Base-by-base conservation (phyloP, 2,888 invertebrate species). In the Eilema depressum region DNA sequence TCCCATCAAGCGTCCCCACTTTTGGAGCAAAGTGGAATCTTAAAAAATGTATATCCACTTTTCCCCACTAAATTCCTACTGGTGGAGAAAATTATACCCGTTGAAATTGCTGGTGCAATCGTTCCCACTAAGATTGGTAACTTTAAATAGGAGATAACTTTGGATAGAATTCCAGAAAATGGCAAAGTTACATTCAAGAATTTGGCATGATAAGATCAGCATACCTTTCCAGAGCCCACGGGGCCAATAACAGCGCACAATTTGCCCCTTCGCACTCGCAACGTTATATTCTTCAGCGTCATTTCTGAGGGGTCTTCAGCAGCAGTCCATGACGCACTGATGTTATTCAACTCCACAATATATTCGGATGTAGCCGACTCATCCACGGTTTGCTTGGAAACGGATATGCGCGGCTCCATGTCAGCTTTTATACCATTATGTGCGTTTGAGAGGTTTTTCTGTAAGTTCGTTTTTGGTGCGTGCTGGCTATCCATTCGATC, bases 221-320 rank as follows among this genome's bases (percentile, higher is more conserved):
- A 80, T 86, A 95, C 95, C 88, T 96, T 99, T 84, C 99, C 99
- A 33, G 98, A 96, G 10, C 99, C 99, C 5, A 99, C 98, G 0
- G 98, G 97, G 1, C 99, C 99, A 75, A 99, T 97, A 8, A 99
- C 93, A 0, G 98, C 98, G 81, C 97, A 96, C 7, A 98, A 92
- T 85, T 97, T 96, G 0, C 96, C 96, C 66, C 92, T 94, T 30
- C 95, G 92, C 11, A 97, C 89, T 2, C 95, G 91, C 63, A 97
- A 78, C 56, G 96, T 96, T 23, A 97, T 91, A 77, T 89, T 94
- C 83, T 95, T 96, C 53, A 96, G 89, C 1, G 92, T 93, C 67
- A 96, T 92, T 28, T 96, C 94, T 7, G 82, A 75, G 0, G 75
- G 41, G 30, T 95, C 92, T 2, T 85, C 81, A 0, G 85, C 80